Conservation (phyloP, 1,140 invertebrate species). For the Marisa cornuarietis region DNA sequence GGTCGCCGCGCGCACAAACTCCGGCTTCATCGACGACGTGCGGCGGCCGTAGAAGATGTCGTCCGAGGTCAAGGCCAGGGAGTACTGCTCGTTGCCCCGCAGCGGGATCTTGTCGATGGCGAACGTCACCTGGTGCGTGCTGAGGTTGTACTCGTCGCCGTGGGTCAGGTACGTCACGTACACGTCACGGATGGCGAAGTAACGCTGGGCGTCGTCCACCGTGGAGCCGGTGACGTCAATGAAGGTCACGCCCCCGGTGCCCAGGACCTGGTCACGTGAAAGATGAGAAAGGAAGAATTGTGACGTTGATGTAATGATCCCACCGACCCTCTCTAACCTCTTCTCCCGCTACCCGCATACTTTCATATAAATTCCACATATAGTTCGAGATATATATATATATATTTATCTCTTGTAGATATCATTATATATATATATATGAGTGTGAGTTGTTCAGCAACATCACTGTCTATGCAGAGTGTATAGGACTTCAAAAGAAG, state of each 20-base stretch:
- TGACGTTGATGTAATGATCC: too few relatives aligned
- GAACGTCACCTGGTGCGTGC: conserved; percentile 36
- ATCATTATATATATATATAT: too few relatives aligned
- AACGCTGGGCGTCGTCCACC: conserved; percentile 6
- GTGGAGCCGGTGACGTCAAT: conserved; percentile 26
- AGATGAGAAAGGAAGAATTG: not conserved
- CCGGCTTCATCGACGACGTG: conserved; percentile 23
- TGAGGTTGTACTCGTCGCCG: conserved; percentile 33
- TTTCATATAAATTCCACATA: too few relatives aligned
- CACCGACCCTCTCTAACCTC: too few relatives aligned
- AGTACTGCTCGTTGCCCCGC: conserved; percentile 41
- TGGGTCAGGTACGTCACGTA: conserved; percentile 31
- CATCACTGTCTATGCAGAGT: too few relatives aligned
- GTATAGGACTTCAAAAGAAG: too few relatives aligned
- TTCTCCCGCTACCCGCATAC: too few relatives aligned
- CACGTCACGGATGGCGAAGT: conserved; percentile 33
- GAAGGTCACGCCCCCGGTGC: conserved; percentile 33
- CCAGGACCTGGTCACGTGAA: conserved; percentile 27
- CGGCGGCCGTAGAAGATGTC: conserved; percentile 44
- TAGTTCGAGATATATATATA: too few relatives aligned
- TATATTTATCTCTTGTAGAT: too few relatives aligned
- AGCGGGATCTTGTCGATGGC: conserved; percentile 39
- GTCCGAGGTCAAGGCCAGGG: conserved; percentile 31
- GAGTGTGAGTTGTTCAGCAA: too few relatives aligned
- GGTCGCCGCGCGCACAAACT: conserved; percentile 37